phyloP scores from a whole-genome alignment of 1,140 invertebrate genomes.

The Zaprionus nigranus region DNA sequence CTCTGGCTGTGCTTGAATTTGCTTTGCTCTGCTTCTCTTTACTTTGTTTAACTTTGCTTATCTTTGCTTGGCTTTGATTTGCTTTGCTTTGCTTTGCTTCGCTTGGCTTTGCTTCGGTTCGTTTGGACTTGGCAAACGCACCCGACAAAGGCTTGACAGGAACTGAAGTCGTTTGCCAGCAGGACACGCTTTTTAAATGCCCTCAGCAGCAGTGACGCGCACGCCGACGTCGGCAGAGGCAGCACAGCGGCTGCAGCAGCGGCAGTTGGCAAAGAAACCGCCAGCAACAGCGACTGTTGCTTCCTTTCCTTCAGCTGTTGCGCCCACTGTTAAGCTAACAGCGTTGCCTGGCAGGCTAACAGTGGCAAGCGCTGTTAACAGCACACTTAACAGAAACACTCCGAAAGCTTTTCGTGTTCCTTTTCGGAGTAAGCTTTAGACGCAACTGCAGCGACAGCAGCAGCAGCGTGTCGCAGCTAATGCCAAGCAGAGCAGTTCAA shows the following conservation, averaged over 20 bases:
- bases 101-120: conserved; percentile 40
- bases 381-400: conserved; percentile 17
- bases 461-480: not conserved
- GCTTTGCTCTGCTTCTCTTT: not conserved
- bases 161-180: conserved; percentile 59
- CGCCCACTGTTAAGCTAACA: conserved; percentile 3
- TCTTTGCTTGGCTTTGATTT: conserved; percentile 5
- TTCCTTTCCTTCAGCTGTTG: conserved; percentile 35
- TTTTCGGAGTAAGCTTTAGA: conserved; percentile 26
- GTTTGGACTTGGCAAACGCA: conserved; percentile 59
- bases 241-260: not conserved
- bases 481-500: not conserved
- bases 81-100: conserved; percentile 17
- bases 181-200: conserved; percentile 62
- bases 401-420: conserved; percentile 34
- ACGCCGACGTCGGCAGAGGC: not conserved
- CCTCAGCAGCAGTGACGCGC: not conserved
- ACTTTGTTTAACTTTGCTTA: conserved; percentile 8
- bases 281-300: conserved; percentile 42
- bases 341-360: not conserved
- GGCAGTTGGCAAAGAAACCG: not conserved
- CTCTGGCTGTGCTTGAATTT: not conserved
- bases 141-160: conserved; percentile 78
- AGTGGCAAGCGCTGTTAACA: conserved; percentile 7
- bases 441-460: not conserved